phyloP scores from a whole-genome alignment of 2,113 vertebrate genomes.

The Phalacrocorax pelagicus region DNA sequence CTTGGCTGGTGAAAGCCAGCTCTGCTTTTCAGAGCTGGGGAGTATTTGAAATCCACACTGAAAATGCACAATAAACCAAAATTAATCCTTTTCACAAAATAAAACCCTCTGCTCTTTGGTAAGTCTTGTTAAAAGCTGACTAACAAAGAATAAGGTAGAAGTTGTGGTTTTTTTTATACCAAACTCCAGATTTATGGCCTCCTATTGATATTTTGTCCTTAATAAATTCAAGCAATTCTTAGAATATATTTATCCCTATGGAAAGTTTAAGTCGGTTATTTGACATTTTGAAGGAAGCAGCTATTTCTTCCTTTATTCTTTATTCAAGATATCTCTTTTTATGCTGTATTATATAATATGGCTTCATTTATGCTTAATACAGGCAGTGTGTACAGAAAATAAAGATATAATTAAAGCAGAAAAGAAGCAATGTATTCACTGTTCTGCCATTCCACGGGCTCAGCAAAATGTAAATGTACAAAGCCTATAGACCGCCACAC shows the following conservation, averaged over 20 bases:
- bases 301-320: background rate
- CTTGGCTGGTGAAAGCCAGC: background rate
- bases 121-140: background rate
- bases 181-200: background rate
- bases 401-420: background rate
- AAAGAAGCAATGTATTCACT: background rate
- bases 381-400: background rate
- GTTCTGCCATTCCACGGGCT: background rate
- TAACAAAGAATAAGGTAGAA: background rate
- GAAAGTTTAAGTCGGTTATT: background rate
- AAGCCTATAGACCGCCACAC: background rate
- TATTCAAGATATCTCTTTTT: background rate
- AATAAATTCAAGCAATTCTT: background rate
- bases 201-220: background rate
- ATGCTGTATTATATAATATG: background rate
- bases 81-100: background rate
- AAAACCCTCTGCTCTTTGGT: background rate
- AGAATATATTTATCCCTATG: background rate
- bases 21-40: background rate
- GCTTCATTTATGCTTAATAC: background rate
- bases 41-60: background rate
- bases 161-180: background rate
- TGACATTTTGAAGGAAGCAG: background rate
- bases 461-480: background rate
- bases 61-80: background rate